phyloP scores from a whole-genome alignment of 2,888 invertebrate genomes.

The Alcis repandata region DNA sequence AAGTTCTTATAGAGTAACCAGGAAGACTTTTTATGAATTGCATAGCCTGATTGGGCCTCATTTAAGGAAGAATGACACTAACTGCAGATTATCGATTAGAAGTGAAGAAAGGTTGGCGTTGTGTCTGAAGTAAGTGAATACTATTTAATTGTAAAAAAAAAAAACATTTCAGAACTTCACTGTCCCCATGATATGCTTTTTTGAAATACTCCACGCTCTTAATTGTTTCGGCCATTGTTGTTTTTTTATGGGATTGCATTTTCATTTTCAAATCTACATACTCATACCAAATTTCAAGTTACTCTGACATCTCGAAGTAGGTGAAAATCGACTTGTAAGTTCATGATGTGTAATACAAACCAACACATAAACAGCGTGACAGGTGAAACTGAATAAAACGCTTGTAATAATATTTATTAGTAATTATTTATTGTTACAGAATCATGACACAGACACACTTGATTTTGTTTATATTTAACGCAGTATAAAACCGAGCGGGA shows the following conservation, averaged over 20 bases:
- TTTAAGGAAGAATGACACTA: slow-evolving; percentile 21
- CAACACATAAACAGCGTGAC: slow-evolving; percentile 3
- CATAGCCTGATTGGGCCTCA: slow-evolving; percentile 12
- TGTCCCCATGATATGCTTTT: slow-evolving; percentile 8
- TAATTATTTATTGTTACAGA: slow-evolving; percentile 6
- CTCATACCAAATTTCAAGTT: slow-evolving; percentile 8
- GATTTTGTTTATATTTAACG: slow-evolving; percentile 8
- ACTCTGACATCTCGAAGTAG: slow-evolving; percentile 8
- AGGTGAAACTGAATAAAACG: slow-evolving; percentile 1
- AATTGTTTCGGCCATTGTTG: slow-evolving; percentile 8
- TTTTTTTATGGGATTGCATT: slow-evolving; percentile 6
- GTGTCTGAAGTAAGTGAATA: slow-evolving; percentile 27
- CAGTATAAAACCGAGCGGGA: slow-evolving; percentile 8
- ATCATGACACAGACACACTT: slow-evolving; percentile 3
- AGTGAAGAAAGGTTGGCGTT: slow-evolving; percentile 28
- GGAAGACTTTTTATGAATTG: slow-evolving; percentile 16
- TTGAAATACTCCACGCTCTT: slow-evolving; percentile 5
- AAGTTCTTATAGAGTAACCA: slow-evolving; percentile 17
- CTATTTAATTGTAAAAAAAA: slow-evolving; percentile 24
- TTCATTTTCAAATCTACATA: slow-evolving; percentile 7
- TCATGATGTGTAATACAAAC: slow-evolving; percentile 8
- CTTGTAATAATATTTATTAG: slow-evolving; percentile 8
- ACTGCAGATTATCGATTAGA: slow-evolving; percentile 23
- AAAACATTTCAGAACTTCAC: slow-evolving; percentile 11
- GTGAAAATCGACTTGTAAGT: slow-evolving; percentile 8